A percentile compares a stretch with the other conserved stretches of the same genome.
Conservation (phyloP, 2,888 invertebrate genomes). For the Drosophila dives region DNA sequence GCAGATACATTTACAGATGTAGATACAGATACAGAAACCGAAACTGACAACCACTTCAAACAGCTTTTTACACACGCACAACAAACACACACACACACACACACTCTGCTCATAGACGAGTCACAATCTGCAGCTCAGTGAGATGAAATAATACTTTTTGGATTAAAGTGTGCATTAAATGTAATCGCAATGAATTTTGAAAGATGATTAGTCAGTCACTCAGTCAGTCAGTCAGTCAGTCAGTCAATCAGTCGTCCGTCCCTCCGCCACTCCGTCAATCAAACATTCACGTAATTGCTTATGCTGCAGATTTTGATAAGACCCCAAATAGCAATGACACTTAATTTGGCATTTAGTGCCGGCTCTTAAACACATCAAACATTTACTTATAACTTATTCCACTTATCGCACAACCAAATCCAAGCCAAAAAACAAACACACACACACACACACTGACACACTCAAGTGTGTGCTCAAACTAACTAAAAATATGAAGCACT, state of each 20-base stretch:
- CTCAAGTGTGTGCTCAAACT: not conserved
- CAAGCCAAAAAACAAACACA: not conserved
- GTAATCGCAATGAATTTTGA: constrained; percentile 70
- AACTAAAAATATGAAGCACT: constrained; percentile 1
- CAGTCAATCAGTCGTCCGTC: not conserved
- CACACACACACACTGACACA: not conserved
- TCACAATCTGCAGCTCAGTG: constrained; percentile 60
- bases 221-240: not conserved
- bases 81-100: constrained; percentile 15
- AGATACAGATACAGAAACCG: constrained; percentile 46
- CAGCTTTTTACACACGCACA: constrained; percentile 44
- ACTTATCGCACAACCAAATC: constrained; percentile 22
- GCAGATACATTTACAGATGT: constrained; percentile 21
- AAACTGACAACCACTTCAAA: constrained; percentile 69
- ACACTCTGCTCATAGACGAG: constrained; percentile 8
- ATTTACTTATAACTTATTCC: constrained; percentile 3
- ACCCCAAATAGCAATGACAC: constrained; percentile 34
- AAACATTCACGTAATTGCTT: constrained; percentile 33
- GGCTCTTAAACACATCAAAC: constrained; percentile 35
- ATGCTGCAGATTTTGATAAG: constrained; percentile 45
- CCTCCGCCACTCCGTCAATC: constrained; percentile 22
- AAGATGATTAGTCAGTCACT: constrained; percentile 57
- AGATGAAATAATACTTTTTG: constrained; percentile 62
- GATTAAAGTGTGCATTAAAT: constrained; percentile 59
- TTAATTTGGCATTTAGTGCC: constrained; percentile 49